Conservation (phyloP, 2,113 vertebrate genomes). For the Pteronura brasiliensis region DNA sequence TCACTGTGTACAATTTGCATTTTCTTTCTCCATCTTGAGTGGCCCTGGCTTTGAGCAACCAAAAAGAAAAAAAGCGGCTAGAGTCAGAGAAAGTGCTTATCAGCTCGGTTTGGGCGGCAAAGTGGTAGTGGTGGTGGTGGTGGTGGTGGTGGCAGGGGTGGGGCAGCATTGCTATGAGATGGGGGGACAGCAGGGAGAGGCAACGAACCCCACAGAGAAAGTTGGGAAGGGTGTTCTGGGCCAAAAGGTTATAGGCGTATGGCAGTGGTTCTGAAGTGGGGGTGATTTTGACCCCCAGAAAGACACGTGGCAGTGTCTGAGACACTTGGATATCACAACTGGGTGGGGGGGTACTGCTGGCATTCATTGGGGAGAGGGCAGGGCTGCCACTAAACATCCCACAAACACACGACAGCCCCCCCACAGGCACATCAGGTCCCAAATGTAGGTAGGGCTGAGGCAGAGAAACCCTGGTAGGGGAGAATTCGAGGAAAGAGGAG, state of each 20-base stretch:
- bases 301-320: not conserved
- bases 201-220: not conserved
- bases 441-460: not conserved
- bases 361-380: not conserved
- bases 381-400: not conserved
- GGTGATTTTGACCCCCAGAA: not conserved
- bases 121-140: too few relatives aligned
- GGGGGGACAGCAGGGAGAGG: not conserved
- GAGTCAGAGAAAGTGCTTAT: not conserved
- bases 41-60: not conserved
- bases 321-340: not conserved
- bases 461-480: not conserved
- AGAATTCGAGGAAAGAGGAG: not conserved
- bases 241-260: not conserved
- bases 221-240: not conserved
- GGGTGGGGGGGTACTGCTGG: not conserved
- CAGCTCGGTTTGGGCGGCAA: not conserved
- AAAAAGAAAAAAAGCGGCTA: not conserved
- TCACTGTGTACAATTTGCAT: not conserved
- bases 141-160: not conserved
- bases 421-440: not conserved
- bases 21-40: not conserved
- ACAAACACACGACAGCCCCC: not conserved
- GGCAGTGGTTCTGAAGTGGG: not conserved
- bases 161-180: not conserved